Evolutionary conservation across 2,113 vertebrate species (phyloP), one percentile per base, ranked within the genome.

Genomic region (Prolemur simus): DNA sequence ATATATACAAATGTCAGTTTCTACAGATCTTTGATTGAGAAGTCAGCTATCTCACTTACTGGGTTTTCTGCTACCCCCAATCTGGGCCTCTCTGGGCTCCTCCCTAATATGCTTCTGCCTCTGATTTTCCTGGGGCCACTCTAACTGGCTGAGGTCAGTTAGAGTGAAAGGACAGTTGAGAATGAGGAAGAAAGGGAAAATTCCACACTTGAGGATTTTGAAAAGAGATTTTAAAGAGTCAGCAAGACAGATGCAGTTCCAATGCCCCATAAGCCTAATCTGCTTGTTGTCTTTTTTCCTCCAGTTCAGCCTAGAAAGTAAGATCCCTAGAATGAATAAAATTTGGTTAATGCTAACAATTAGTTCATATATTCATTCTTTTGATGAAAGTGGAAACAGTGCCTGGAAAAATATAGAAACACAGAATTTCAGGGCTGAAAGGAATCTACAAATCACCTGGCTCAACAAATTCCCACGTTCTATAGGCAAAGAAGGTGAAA

Each of bases 1-100:
- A 32, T 86, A 37, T 78, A 77, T 52, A 92, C 77, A 73, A 91
- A 91, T 45, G 91, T 82, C 68, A 82, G 71, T 54, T 88, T 96
- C 89, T 94, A 93, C 37, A 91, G 88, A 74, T 66, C 86, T 64
- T 91, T 60, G 64, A 76, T 86, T 94, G 77, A 96, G 66, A 95
- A 90, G 34, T 71, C 71, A 54, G 89, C 42, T 14, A 8, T 37
- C 76, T 92, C 27, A 0, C 6, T 68, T 2, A 77, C 56, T 84
- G 32, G 56, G 56, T 76, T 92, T 82, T 83, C 69, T 87, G 56
- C 69, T 49, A 21, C 34, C 14, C 9, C 34, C 17, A 2, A 15
- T 58, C 64, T 47, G 49, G 13, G 69, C 32, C 39, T 85, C 23
- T 85, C 71, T 80, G 45, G 37, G n/a, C 42, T 96, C 58, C 64